These are phyloP conservation scores for Andrena cerasifolii DNA, from an alignment of 1,140 invertebrate species.

Conservation along the genomic window DNA sequence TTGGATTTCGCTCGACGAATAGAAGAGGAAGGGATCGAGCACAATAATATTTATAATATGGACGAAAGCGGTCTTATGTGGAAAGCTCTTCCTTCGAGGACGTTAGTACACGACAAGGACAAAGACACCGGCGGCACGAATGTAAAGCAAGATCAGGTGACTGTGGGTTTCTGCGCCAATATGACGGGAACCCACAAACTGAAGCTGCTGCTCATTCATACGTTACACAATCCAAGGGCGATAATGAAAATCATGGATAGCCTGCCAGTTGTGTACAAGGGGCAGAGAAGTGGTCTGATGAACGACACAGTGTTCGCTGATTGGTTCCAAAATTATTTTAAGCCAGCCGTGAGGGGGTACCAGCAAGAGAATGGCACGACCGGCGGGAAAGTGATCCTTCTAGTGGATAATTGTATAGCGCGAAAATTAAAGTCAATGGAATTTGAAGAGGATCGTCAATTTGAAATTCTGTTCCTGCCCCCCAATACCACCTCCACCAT, in stretches of 20 bases:
- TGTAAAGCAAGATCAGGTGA: neutral
- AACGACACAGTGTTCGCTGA: neutral
- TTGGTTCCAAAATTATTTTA: neutral
- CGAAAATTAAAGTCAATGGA: neutral
- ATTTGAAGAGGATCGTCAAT: neutral
- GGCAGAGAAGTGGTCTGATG: neutral
- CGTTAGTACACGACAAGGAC: neutral
- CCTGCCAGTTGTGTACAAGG: neutral
- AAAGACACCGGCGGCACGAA: neutral
- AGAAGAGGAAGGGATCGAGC: neutral
- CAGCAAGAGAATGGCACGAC: neutral
- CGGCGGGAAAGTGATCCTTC: neutral
- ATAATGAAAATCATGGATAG: neutral
- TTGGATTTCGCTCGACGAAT: neutral
- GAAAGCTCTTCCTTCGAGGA: neutral
- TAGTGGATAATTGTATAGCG: neutral
- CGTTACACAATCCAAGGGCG: neutral
- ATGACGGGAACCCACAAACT: neutral
- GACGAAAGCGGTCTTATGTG: neutral
- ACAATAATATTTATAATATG: neutral
- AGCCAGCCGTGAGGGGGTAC: neutral
- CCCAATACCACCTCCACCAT: neutral
- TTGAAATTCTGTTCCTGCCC: neutral
- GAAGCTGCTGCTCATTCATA: neutral
- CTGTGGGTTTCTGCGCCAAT: neutral